Evolutionary conservation across 2,888 invertebrate species (phyloP).

Genomic region (Nomada hirtipes): DNA sequence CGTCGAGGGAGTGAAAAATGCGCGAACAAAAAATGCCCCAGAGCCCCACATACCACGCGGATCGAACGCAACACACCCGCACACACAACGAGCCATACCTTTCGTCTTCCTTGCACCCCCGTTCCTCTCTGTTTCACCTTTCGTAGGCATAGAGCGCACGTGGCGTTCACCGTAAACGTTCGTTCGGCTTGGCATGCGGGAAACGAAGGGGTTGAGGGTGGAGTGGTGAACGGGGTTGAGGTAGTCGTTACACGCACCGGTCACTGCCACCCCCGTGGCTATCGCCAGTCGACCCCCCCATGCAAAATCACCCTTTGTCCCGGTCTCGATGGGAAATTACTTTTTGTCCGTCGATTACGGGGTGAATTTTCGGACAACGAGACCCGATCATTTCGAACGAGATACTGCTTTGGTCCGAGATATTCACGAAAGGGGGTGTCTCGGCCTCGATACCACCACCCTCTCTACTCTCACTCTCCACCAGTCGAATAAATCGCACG

Average conservation of each 20-base stretch:
- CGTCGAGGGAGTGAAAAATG: slow-evolving; percentile 30
- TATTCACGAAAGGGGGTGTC: slow-evolving; percentile 52
- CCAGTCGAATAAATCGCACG: slow-evolving; percentile 31
- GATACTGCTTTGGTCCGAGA: slow-evolving; percentile 69
- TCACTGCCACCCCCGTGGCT: slow-evolving; percentile 80
- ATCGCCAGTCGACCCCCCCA: slow-evolving; percentile 72
- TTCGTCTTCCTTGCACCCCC: slow-evolving; percentile 19
- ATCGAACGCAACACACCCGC: slow-evolving; percentile 60
- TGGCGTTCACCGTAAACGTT: slow-evolving; percentile 75
- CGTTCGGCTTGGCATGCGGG: slow-evolving; percentile 52
- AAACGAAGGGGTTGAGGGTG: slow-evolving; percentile 56
- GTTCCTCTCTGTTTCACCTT: slow-evolving; percentile 51
- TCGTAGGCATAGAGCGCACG: slow-evolving; percentile 75
- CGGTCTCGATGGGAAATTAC: slow-evolving; percentile 83
- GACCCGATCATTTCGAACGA: slow-evolving; percentile 79
- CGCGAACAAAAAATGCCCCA: slow-evolving; percentile 76
- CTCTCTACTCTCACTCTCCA: neutral
- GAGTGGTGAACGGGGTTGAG: slow-evolving; percentile 48
- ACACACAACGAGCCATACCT: slow-evolving; percentile 14
- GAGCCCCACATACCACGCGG: slow-evolving; percentile 76
- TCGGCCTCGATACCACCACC: slow-evolving; percentile 50
- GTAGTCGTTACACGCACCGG: slow-evolving; percentile 83
- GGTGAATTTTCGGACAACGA: slow-evolving; percentile 81
- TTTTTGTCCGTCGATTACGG: slow-evolving; percentile 83
- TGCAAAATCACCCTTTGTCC: slow-evolving; percentile 84